Evolutionary conservation across 92 coral and sea anemone species (phyloP), one percentile per base, ranked within the genome.

Genomic region (Bergia puertoricense): DNA sequence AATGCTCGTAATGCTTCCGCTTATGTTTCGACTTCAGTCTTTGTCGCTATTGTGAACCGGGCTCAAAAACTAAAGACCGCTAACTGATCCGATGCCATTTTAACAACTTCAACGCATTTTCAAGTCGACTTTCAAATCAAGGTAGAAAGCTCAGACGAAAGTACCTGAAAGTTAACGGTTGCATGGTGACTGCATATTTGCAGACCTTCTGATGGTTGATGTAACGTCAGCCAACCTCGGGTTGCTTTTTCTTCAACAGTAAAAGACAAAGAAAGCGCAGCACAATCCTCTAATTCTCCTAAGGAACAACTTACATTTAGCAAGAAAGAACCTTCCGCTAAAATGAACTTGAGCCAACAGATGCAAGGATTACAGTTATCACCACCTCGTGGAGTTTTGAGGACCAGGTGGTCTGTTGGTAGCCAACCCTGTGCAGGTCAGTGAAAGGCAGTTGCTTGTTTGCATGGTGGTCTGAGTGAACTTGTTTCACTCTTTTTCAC

Each of bases 381-480:
- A 38, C 76, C 86, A 66, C 62, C 76, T 42, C 76, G 40, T 39
- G 74, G 75, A 82, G 48, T 40, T 20, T 69, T 82, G 74, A 66
- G 76, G 57, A 42, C 20, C 40, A 82, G 75, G 57, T 23, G 86
- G 76, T 65, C 22, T 2, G 39, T 42, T 5, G 37, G 39, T 7
- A 69, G 59, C 56, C 76, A n/a, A 4, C 57, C 82, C 40, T 45
- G 67, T n/a, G 39, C 86, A 66, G 76, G 86, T 82, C 69, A 81
- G 85, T 57, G 38, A 36, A 37, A 4, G 46, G 10, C 6, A 0
- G 8, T 62, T 75, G 51, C 40, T 18, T 18, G 79, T 74, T 39
- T 40, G 20, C 79, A 39, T 40, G 43, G 9, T 74, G 69, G 66
- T 46, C 59, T 7, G 8, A 9, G 57, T 54, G 16, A 3, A 18